phyloP scores from a whole-genome alignment of 2,888 invertebrate genomes.

The Chrysopilus asiliformis region DNA sequence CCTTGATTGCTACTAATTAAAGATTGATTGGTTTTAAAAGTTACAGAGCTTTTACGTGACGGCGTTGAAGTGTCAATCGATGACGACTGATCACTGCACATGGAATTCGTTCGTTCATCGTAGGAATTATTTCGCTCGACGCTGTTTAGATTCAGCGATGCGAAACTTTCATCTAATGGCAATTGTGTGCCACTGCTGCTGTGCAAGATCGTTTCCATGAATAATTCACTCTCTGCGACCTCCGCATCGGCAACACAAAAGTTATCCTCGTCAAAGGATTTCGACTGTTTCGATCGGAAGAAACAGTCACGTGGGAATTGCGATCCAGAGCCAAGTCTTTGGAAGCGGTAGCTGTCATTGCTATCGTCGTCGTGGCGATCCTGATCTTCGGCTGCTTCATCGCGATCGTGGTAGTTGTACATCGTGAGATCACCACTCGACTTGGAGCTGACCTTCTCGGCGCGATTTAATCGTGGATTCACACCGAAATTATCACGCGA shows the following conservation, averaged over 20 bases:
- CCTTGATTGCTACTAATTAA: background rate
- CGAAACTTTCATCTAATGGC: conserved; percentile 14
- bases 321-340: conserved; percentile 32
- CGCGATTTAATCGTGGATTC: conserved; percentile 15
- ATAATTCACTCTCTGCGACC: conserved; percentile 11
- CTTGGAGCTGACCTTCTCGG: conserved; percentile 30
- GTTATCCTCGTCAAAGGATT: conserved; percentile 17
- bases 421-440: conserved; percentile 34
- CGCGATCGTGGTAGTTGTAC: conserved; percentile 31
- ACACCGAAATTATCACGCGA: conserved; percentile 17
- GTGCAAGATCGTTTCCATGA: background rate
- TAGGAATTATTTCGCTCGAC: conserved; percentile 7
- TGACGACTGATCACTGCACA: conserved; percentile 25
- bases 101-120: conserved; percentile 19
- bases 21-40: conserved; percentile 31
- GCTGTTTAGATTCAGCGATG: conserved; percentile 10
- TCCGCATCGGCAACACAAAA: conserved; percentile 3
- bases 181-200: background rate
- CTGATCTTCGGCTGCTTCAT: no score
- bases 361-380: conserved; percentile 12
- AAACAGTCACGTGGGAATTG: conserved; percentile 34
- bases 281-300: conserved; percentile 25
- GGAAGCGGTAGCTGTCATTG: conserved; percentile 21
- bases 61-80: conserved; percentile 22
- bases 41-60: conserved; percentile 32